These are phyloP conservation scores for Trisateles emortualis DNA, from an alignment of 2,888 invertebrate genomes.

Conservation along the genomic window DNA sequence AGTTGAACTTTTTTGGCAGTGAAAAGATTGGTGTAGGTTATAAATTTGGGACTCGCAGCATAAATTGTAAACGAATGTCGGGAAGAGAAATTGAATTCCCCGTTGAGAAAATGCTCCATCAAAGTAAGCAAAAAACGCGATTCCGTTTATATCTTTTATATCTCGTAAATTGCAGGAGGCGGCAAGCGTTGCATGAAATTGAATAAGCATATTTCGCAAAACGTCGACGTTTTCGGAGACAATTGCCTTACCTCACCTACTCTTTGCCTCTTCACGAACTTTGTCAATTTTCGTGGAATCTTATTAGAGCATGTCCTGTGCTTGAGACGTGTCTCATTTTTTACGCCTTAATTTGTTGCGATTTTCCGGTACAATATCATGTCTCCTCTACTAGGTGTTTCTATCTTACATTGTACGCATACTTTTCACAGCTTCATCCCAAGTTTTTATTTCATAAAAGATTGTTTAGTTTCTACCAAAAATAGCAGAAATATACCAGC, in stretches of 20 bases:
- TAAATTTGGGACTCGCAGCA: conserved; percentile 69
- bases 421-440: neutral
- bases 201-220: conserved; percentile 88
- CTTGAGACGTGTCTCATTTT: conserved; percentile 69
- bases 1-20: conserved; percentile 27
- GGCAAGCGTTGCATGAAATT: conserved; percentile 88
- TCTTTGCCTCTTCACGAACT: conserved; percentile 83
- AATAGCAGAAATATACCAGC: no score
- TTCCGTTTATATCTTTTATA: conserved; percentile 87
- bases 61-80: conserved; percentile 80
- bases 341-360: conserved; percentile 54
- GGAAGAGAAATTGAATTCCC: conserved; percentile 83
- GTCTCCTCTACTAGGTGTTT: neutral
- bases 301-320: conserved; percentile 79
- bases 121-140: conserved; percentile 87
- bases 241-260: conserved; percentile 87
- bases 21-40: conserved; percentile 55
- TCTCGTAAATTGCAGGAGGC: conserved; percentile 87
- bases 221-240: conserved; percentile 86
- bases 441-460: no score
- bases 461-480: no score
- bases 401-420: neutral
- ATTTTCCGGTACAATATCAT: conserved; percentile 26
- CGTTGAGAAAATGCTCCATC: conserved; percentile 85
- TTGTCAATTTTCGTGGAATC: conserved; percentile 85